These are phyloP conservation scores for Drosophila nebulosa DNA, from an alignment of 1,140 invertebrate species.

Conservation along the genomic window DNA sequence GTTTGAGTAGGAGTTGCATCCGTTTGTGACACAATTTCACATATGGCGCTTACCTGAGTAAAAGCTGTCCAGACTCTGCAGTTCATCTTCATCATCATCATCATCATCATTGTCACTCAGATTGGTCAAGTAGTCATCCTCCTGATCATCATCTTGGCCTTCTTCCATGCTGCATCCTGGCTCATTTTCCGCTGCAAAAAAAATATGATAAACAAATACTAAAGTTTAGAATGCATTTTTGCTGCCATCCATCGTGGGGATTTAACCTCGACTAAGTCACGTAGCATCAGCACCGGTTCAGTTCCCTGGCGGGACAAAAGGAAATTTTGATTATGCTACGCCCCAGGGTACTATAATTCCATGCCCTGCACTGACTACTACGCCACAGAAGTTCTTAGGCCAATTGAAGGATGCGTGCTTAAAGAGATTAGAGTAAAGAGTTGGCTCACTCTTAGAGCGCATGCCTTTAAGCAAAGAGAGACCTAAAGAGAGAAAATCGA, in stretches of 20 bases:
- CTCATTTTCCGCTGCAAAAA: constrained; percentile 26
- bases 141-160: constrained; percentile 10
- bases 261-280: constrained; percentile 43
- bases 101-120: constrained; percentile 51
- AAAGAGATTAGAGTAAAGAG: constrained; percentile 37
- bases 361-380: constrained; percentile 44
- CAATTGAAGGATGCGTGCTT: not conserved
- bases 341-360: constrained; percentile 80
- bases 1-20: not conserved
- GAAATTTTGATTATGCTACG: constrained; percentile 81
- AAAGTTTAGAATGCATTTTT: constrained; percentile 31
- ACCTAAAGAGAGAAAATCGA: not conserved
- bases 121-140: constrained; percentile 57
- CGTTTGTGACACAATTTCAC: constrained; percentile 17
- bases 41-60: constrained; percentile 50
- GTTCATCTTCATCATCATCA: constrained; percentile 67
- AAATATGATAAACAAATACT: constrained; percentile 13
- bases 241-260: constrained; percentile 28
- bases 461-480: not conserved
- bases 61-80: constrained; percentile 73
- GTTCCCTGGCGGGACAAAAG: constrained; percentile 65
- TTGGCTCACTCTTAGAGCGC: not conserved
- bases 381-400: not conserved
- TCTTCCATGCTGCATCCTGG: not conserved
- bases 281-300: constrained; percentile 36